Conservation (phyloP, 2,113 vertebrate species). For the Nettapus auritus region DNA sequence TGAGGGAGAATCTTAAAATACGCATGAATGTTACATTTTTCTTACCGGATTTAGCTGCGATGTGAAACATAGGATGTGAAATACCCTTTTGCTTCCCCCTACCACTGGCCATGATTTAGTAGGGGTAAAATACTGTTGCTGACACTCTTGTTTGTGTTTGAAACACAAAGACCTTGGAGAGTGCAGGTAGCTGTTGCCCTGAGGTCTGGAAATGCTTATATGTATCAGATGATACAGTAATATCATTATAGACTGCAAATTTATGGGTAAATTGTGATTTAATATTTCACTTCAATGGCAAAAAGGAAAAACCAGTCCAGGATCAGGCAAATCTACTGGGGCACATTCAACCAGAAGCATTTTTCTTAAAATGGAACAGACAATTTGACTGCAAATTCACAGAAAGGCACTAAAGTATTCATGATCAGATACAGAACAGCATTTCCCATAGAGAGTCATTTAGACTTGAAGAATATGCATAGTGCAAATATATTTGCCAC, state of each 20-base stretch:
- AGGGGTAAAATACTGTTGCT: not conserved
- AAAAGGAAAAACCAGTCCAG: not conserved
- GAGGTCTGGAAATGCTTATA: not conserved
- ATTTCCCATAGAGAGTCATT: not conserved
- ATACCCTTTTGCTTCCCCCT: not conserved
- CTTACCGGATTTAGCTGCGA: not conserved
- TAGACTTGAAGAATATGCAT: not conserved
- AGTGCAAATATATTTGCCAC: not conserved
- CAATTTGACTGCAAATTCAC: conserved; percentile 3
- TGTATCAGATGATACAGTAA: not conserved
- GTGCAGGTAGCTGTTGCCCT: not conserved
- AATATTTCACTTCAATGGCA: not conserved
- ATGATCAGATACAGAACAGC: not conserved
- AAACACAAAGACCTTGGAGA: not conserved
- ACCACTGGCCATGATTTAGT: not conserved
- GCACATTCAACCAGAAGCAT: not conserved
- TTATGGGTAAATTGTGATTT: not conserved
- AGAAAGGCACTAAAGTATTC: not conserved
- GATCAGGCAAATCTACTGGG: not conserved
- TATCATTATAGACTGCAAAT: not conserved
- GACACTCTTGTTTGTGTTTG: not conserved
- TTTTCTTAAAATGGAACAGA: not conserved
- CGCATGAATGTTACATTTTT: not conserved
- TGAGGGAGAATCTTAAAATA: not conserved
- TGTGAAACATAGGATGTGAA: not conserved